phyloP scores from a whole-genome alignment of 2,888 invertebrate genomes.

The Tolmerus cingulatus region DNA sequence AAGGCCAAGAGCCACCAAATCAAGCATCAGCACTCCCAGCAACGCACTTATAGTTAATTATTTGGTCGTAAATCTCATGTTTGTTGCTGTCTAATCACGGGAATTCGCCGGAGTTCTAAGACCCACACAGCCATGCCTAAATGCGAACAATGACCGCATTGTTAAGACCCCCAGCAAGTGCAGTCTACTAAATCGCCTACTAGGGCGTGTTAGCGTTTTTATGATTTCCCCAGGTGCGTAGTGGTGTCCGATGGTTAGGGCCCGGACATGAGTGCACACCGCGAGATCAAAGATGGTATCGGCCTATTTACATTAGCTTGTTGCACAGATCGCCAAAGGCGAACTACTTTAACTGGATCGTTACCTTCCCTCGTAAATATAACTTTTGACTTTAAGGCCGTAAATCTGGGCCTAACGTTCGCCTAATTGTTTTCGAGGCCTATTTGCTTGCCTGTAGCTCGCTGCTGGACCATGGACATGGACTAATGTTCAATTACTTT shows the following conservation, averaged over 20 bases:
- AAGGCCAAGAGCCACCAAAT: neutral
- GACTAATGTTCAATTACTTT: neutral
- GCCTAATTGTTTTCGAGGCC: neutral
- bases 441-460: neutral
- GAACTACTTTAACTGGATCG: neutral
- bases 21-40: neutral
- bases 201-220: neutral
- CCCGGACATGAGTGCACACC: neutral
- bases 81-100: neutral
- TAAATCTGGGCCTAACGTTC: conserved; percentile 8
- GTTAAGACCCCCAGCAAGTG: neutral
- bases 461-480: neutral
- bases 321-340: neutral
- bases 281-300: conserved; percentile 8
- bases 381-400: neutral
- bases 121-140: neutral
- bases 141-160: neutral
- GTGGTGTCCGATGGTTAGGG: neutral
- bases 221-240: neutral
- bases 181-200: neutral
- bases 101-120: neutral
- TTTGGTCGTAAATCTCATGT: neutral
- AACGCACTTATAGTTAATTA: neutral
- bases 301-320: conserved; percentile 4
- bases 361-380: conserved; percentile 17